Evolutionary conservation across 2,797 vertebrate species (phyloP).

Genomic region (Phalloptychus januarius): DNA sequence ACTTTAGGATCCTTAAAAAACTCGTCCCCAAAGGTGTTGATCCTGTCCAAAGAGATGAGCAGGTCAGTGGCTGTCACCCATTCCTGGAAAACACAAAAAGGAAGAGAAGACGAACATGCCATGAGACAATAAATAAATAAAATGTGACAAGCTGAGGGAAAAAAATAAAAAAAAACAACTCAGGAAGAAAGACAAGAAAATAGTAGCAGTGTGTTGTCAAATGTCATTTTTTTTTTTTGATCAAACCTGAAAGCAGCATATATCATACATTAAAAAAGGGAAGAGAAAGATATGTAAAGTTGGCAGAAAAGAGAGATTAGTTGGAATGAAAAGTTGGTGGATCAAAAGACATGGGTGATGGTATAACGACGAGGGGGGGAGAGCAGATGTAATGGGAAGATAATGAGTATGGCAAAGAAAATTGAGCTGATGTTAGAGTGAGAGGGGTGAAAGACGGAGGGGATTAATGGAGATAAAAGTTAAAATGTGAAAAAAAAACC

Average conservation of each 20-base stretch:
- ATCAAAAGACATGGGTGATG: constrained; percentile 31
- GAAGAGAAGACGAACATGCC: constrained; percentile 5
- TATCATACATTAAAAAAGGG: constrained; percentile 17
- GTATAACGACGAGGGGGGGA: constrained; percentile 15
- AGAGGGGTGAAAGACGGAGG: constrained; percentile 25
- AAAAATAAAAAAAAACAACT: not conserved
- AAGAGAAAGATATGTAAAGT: constrained; percentile 9
- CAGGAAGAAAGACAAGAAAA: not conserved
- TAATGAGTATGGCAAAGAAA: constrained; percentile 53
- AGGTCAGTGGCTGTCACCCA: constrained; percentile 96
- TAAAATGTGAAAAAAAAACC: constrained; percentile 35
- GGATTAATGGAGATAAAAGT: constrained; percentile 54
- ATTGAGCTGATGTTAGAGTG: constrained; percentile 45
- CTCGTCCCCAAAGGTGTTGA: constrained; percentile 95
- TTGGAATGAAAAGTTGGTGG: constrained; percentile 10
- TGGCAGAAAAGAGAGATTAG: constrained; percentile 23
- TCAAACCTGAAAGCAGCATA: not conserved
- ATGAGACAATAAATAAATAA: constrained; percentile 17
- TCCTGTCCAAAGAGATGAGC: constrained; percentile 90
- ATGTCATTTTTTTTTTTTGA: constrained; percentile 1
- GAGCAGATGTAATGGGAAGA: constrained; percentile 52
- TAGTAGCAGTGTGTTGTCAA: constrained; percentile 8
- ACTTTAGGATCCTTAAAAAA: constrained; percentile 94
- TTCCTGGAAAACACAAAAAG: constrained; percentile 80
- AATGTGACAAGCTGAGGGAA: not conserved